Conservation (phyloP, 2,113 vertebrate genomes). For the Ammospiza caudacuta region DNA sequence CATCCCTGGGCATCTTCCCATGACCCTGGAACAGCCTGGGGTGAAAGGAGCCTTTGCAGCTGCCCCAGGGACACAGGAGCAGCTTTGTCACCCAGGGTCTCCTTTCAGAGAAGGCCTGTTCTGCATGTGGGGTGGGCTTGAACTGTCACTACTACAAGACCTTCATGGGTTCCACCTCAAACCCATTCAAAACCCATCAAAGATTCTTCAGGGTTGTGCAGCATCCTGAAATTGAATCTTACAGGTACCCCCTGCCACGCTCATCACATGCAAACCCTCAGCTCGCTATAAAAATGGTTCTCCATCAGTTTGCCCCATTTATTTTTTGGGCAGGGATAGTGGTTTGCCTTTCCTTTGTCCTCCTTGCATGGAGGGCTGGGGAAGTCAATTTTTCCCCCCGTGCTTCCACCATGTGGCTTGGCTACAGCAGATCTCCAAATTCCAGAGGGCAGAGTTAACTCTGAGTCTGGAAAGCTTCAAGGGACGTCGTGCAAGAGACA, state of each 20-base stretch:
- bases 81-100: not conserved
- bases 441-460: not conserved
- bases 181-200: not conserved
- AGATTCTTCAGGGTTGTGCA: not conserved
- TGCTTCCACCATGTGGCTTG: not conserved
- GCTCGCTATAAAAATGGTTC: not conserved
- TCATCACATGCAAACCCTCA: not conserved
- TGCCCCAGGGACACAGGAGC: not conserved
- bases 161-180: not conserved
- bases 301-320: not conserved
- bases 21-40: rapidly evolving
- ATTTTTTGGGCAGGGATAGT: not conserved
- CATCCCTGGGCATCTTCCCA: not conserved
- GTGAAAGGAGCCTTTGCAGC: not conserved
- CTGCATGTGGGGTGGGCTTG: not conserved
- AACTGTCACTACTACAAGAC: not conserved
- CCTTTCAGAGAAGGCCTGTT: not conserved
- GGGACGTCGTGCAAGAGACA: not conserved
- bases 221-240: not conserved
- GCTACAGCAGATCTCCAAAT: not conserved
- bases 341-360: not conserved
- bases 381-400: rapidly evolving
- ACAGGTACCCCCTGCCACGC: not conserved
- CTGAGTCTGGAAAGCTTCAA: not conserved
- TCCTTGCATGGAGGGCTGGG: not conserved